Evolutionary conservation across 2,113 vertebrate genomes (phyloP), one percentile per base, ranked within the genome.

Genomic region (Mormoops blainvillei): DNA sequence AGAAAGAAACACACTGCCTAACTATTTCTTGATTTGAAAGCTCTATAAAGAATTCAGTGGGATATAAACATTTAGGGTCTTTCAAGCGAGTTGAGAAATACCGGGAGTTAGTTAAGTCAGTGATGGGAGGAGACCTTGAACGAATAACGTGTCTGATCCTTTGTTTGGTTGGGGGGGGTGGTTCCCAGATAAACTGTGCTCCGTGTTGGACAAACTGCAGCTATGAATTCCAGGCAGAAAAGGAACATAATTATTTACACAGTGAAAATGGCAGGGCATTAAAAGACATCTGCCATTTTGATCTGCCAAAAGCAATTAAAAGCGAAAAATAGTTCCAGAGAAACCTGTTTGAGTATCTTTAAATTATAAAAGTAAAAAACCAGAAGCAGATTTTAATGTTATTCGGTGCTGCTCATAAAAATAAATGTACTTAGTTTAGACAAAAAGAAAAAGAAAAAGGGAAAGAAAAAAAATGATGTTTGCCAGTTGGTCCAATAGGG

Each of bases 281-380:
- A 96, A 97, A 92, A 92, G 84, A 94, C 97, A 98, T 96, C 96
- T 98, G 97, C 96, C 97, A 98, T 97, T 97, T 95, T 94, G 96
- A 95, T 96, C 94, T 86, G 92, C 97, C 97, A 97, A 63, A 94
- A 97, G 90, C 94, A 98, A 95, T 97, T 97, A 97, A 95, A 95
- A 33, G 81, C 22, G 4, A 6, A 65, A 61, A 68, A 88, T 63
- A 45, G 33, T 84, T 88, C 81, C 33, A 91, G 36, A 68, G 80
- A 97, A 96, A 97, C 70, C 89, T 95, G 89, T 89, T 88, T 96
- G 81, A 52, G 41, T 96, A 94, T 82, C 89, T 96, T 91, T 78
- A 86, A 96, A 95, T 80, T 74, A 71, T 76, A 70, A 91, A 95
- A 96, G 54, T 86, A 19, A 78, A 97, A 96, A 87, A 74, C 36